Conservation (phyloP, 2,888 invertebrate genomes). For the Nowickia ferox region DNA sequence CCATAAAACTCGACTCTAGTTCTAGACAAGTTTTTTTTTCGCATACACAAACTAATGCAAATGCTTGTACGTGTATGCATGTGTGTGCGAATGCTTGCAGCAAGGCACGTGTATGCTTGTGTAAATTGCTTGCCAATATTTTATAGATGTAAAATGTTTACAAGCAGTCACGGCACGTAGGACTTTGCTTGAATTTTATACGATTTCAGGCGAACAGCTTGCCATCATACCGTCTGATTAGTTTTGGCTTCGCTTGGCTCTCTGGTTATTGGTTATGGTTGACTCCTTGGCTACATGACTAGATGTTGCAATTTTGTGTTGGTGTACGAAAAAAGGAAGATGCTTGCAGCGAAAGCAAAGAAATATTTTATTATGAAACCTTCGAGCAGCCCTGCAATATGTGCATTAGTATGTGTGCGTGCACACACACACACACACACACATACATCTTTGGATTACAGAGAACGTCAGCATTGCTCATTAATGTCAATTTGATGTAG, state of each 20-base stretch:
- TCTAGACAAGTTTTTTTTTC: constrained; percentile 36
- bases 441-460: not conserved
- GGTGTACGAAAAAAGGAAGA: constrained; percentile 6
- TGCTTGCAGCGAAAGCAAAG: not conserved
- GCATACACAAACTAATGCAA: constrained; percentile 7
- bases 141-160: constrained; percentile 47
- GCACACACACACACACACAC: not conserved
- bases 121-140: constrained; percentile 57
- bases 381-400: not conserved
- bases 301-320: constrained; percentile 8
- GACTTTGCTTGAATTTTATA: constrained; percentile 50
- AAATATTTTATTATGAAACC: not conserved
- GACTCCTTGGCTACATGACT: constrained; percentile 48
- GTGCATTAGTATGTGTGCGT: not conserved
- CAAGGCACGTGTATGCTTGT: constrained; percentile 10
- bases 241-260: constrained; percentile 58
- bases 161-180: constrained; percentile 66
- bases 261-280: constrained; percentile 48
- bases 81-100: not conserved
- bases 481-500: constrained; percentile 74
- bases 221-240: constrained; percentile 53
- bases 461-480: constrained; percentile 66
- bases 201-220: constrained; percentile 39
- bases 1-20: constrained; percentile 34
- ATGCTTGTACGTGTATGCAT: not conserved